A percentile compares a stretch with the other conserved stretches of the same genome.
phyloP scores from a whole-genome alignment of 2,888 invertebrate species.

The Melanotus villosus region DNA sequence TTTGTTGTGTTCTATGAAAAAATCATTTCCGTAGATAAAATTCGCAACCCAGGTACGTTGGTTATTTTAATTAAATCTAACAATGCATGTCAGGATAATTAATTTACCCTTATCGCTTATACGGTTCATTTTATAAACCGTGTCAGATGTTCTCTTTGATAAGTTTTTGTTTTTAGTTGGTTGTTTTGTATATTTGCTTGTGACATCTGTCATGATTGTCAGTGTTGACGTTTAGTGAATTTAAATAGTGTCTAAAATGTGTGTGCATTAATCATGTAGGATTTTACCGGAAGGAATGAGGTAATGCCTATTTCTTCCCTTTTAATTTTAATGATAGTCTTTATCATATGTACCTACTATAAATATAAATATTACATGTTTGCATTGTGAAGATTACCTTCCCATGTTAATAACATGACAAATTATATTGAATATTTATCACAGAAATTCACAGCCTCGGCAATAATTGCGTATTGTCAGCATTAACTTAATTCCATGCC shows the following conservation, averaged over 20 bases:
- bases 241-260: neutral
- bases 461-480: too few species aligned
- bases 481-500: too few species aligned
- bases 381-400: neutral
- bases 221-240: neutral
- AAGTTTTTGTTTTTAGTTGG: neutral
- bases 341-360: too few species aligned
- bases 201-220: conserved; percentile 10
- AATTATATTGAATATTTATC: too few species aligned
- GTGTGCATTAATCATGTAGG: neutral
- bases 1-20: neutral
- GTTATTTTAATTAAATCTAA: conserved; percentile 7
- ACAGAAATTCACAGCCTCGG: too few species aligned
- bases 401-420: too few species aligned
- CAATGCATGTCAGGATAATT: conserved; percentile 8
- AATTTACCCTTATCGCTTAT: neutral
- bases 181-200: too few species aligned
- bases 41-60: conserved; percentile 6
- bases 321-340: neutral
- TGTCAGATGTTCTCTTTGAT: neutral
- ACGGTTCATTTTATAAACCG: neutral
- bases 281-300: neutral
- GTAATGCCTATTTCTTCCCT: neutral
- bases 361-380: too few species aligned
- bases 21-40: conserved; percentile 2